phyloP scores from a whole-genome alignment of 2,888 invertebrate species.

The Acronicta alni region DNA sequence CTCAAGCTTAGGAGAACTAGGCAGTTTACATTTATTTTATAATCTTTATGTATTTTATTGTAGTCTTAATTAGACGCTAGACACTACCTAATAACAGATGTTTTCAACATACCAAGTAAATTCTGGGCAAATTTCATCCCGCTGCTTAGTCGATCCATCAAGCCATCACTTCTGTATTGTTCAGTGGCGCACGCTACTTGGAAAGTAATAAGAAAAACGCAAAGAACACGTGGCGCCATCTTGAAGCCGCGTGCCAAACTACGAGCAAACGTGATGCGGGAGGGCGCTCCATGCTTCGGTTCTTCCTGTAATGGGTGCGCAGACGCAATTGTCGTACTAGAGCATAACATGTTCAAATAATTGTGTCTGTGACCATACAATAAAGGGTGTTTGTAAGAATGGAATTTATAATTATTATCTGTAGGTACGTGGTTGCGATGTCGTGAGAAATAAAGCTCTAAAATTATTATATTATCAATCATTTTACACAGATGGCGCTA shows the following conservation, averaged over 20 bases:
- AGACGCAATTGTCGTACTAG: slow-evolving; percentile 73
- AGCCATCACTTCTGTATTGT: slow-evolving; percentile 69
- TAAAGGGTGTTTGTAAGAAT: slow-evolving; percentile 68
- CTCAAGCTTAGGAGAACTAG: too few relatives aligned
- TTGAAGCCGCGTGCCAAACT: slow-evolving; percentile 67
- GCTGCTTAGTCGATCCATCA: slow-evolving; percentile 76
- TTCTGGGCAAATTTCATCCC: slow-evolving; percentile 84
- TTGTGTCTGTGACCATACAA: slow-evolving; percentile 53
- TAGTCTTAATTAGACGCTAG: too few relatives aligned
- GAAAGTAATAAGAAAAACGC: slow-evolving; percentile 61
- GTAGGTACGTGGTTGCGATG: too few relatives aligned
- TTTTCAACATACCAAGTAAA: slow-evolving; percentile 76
- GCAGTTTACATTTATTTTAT: too few relatives aligned
- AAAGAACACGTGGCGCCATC: slow-evolving; percentile 79
- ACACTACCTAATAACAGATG: background rate
- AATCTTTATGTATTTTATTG: too few relatives aligned
- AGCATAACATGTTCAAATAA: slow-evolving; percentile 74
- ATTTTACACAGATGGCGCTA: slow-evolving; percentile 64
- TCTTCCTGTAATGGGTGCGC: slow-evolving; percentile 72
- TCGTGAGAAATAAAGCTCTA: too few relatives aligned
- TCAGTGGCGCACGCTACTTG: slow-evolving; percentile 65
- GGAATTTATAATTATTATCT: too few relatives aligned
- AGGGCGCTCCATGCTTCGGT: slow-evolving; percentile 71
- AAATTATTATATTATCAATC: background rate
- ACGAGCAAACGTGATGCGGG: slow-evolving; percentile 59